Evolutionary conservation across 2,888 invertebrate genomes (phyloP), one percentile per base, ranked within the genome.

Genomic region (Nomada fabriciana): DNA sequence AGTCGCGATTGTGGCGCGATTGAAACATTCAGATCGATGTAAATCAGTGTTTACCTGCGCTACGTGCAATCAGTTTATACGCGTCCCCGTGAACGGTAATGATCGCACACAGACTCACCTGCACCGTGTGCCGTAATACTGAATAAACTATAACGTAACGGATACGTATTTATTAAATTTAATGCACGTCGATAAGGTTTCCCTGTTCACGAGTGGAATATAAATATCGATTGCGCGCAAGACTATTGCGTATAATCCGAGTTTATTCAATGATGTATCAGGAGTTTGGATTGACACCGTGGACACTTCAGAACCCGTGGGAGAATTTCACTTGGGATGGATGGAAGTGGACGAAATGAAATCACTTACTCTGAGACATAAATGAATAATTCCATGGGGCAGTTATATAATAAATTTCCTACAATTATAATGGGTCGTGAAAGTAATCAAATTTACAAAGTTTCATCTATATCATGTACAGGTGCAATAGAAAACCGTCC

Each of bases 161-260:
- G 65, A 61, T 65, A 67, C 13, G 50, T 42, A 69, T 79, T 79
- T 79, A 79, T 79, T 75, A 76, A 68, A 79, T 57, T 65, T 52
- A 73, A 65, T 43, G 29, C 43, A 11, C 18, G 2, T 73, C 60
- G 76, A 76, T 64, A 76, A 47, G 57, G 36, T 36, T 64, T 13
- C 23, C 4, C 25, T n/a, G 61, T 60, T 15, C 23, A 52, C 47
- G 23, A 0, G 50, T 53, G 53, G 60, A 70, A 63, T 76, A 70
- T 55, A 47, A 47, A 64, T 20, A 23, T 53, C 42, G 29, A 47
- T 55, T 15, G 9, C 15, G 42, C 36, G 11, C 59, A 25, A 60
- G 60, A 75, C 60, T 75, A 77, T 18, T 29, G 29, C 18, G 52
- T 59, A 42, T 52, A 47, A 64, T 64, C 23, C 2, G 20, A 2